Conservation (phyloP, 2,888 invertebrate species). For the Chrysolina haemoptera region DNA sequence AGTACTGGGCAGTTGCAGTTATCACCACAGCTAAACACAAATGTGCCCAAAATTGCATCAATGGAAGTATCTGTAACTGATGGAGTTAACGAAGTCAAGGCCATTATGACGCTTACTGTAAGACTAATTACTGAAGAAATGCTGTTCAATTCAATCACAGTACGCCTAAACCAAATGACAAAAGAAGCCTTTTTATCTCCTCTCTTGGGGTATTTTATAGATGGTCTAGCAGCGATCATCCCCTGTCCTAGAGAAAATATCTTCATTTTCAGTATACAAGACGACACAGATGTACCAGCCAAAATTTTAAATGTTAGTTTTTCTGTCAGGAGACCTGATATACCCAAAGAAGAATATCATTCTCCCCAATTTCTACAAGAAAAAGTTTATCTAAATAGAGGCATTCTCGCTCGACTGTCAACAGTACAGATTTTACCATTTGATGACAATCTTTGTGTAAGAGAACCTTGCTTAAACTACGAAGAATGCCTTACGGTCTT, state of each 20-base stretch:
- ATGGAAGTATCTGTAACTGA: conserved; percentile 96
- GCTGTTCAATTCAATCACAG: conserved; percentile 94
- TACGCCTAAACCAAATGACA: conserved; percentile 93
- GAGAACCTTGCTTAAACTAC: conserved; percentile 95
- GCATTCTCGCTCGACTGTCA: conserved; percentile 88
- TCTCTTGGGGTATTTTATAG: conserved; percentile 87
- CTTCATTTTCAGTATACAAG: conserved; percentile 92
- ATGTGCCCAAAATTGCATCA: conserved; percentile 92
- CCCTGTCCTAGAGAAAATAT: conserved; percentile 95
- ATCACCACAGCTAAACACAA: conserved; percentile 94
- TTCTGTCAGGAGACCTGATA: conserved; percentile 87
- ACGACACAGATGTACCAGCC: conserved; percentile 90
- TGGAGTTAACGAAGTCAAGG: conserved; percentile 93
- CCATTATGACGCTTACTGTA: conserved; percentile 92
- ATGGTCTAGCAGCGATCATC: conserved; percentile 92
- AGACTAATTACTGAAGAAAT: conserved; percentile 94
- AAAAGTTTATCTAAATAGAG: conserved; percentile 92
- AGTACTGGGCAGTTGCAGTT: conserved; percentile 88
- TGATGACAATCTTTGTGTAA: conserved; percentile 95
- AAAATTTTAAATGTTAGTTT: conserved; percentile 95
- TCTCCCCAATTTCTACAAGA: conserved; percentile 92
- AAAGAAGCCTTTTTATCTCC: conserved; percentile 93
- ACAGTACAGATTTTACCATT: conserved; percentile 93
- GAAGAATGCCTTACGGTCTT: conserved; percentile 93
- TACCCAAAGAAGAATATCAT: conserved; percentile 85